A percentile compares a stretch with the other conserved stretches of the same genome.
phyloP scores from a whole-genome alignment of 2,888 invertebrate species.

The Leucophenga montana region DNA sequence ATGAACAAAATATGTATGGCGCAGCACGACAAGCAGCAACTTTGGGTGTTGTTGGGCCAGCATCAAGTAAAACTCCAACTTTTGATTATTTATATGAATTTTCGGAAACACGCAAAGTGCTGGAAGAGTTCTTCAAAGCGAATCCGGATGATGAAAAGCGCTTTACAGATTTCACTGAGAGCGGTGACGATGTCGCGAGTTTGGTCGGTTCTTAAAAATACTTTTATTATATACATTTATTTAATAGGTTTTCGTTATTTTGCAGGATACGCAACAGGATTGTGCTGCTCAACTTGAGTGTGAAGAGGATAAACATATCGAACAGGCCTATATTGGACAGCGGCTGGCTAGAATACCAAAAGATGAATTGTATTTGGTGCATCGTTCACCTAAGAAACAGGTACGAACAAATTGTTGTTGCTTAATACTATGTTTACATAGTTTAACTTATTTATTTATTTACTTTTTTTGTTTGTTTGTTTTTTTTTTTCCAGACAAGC shows the following conservation, averaged over 20 bases:
- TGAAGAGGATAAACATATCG: slow-evolving; percentile 66
- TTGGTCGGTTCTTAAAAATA: slow-evolving; percentile 56
- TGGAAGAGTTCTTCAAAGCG: slow-evolving; percentile 93
- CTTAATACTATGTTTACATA: too few relatives aligned
- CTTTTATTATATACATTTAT: background rate
- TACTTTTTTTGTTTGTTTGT: too few relatives aligned
- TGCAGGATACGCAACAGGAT: slow-evolving; percentile 63
- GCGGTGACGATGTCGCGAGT: slow-evolving; percentile 70
- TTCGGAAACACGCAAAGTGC: slow-evolving; percentile 91
- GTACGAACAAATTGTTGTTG: slow-evolving; percentile 46
- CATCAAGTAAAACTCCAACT: slow-evolving; percentile 75
- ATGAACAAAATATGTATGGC: slow-evolving; percentile 33
- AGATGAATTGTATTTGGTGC: slow-evolving; percentile 70
- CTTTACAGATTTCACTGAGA: slow-evolving; percentile 70
- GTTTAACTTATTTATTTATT: too few relatives aligned
- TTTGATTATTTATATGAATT: slow-evolving; percentile 94
- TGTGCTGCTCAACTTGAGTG: slow-evolving; percentile 44
- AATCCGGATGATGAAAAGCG: slow-evolving; percentile 76
- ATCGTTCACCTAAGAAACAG: slow-evolving; percentile 68
- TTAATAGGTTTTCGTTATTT: background rate
- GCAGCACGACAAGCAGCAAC: slow-evolving; percentile 8
- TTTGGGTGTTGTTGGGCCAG: background rate
- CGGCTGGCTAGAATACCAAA: slow-evolving; percentile 72
- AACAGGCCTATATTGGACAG: slow-evolving; percentile 72
- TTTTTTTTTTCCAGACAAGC: slow-evolving; percentile 38